Conservation (phyloP, 1,140 invertebrate genomes). For the Sminthurinus signatus region DNA sequence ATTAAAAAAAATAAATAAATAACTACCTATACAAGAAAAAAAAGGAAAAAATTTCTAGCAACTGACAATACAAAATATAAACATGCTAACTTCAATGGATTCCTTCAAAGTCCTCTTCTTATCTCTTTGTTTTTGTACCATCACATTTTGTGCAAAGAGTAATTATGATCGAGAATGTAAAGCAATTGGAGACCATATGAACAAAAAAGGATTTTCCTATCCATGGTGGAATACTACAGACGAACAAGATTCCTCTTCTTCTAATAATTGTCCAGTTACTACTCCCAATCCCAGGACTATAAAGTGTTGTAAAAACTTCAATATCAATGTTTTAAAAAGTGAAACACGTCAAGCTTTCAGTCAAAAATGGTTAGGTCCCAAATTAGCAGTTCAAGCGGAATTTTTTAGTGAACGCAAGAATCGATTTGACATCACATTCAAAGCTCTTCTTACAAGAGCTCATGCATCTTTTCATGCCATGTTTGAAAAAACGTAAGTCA, state of each 20-base stretch:
- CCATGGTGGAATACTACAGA: constrained; percentile 32
- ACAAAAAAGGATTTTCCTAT: constrained; percentile 31
- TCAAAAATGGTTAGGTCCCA: constrained; percentile 35
- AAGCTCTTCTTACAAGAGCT: constrained; percentile 28
- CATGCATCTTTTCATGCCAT: constrained; percentile 39
- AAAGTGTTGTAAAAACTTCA: constrained; percentile 35
- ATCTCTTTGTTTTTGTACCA: constrained; percentile 1
- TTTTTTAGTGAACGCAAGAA: constrained; percentile 34
- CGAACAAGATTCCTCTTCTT: not conserved
- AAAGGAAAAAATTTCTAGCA: too few species aligned
- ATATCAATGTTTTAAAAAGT: constrained; percentile 6
- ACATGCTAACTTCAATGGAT: too few species aligned
- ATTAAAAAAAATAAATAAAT: too few species aligned
- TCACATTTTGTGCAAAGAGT: constrained; percentile 13
- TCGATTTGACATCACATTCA: constrained; percentile 38
- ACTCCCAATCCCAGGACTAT: not conserved
- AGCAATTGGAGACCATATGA: constrained; percentile 24
- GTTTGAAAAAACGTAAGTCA: constrained; percentile 41
- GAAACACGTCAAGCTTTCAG: constrained; percentile 20
- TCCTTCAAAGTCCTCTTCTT: too few species aligned
- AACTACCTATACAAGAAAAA: too few species aligned
- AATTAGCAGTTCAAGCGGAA: constrained; percentile 24
- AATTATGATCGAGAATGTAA: constrained; percentile 29
- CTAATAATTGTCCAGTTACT: not conserved
- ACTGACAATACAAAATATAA: too few species aligned